Evolutionary conservation across 2,888 invertebrate species (phyloP).

Genomic region (Quadriops clusia): DNA sequence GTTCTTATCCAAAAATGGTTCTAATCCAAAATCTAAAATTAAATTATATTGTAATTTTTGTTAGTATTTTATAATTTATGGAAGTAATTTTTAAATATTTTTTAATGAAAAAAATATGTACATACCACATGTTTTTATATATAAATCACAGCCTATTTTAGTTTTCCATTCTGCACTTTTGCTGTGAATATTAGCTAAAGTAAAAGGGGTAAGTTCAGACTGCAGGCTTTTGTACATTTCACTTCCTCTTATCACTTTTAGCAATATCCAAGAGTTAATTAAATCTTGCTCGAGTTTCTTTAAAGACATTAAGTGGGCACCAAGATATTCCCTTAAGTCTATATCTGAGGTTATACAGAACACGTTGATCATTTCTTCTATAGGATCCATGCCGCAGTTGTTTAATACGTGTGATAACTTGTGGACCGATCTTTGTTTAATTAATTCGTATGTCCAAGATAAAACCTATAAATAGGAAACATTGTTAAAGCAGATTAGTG

Average conservation of each 20-base stretch:
- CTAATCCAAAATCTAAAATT: constrained; percentile 42
- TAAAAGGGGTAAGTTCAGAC: no score
- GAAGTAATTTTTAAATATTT: background rate
- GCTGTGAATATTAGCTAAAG: constrained; percentile 11
- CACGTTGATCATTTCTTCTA: constrained; percentile 43
- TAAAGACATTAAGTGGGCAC: constrained; percentile 49
- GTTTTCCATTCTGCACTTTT: constrained; percentile 40
- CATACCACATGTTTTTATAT: constrained; percentile 47
- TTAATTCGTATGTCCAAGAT: constrained; percentile 49
- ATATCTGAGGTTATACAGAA: constrained; percentile 48
- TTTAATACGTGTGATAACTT: constrained; percentile 52
- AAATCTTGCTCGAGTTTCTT: constrained; percentile 30
- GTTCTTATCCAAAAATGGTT: constrained; percentile 40
- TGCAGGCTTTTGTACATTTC: no score
- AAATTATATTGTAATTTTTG: constrained; percentile 6
- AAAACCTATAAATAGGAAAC: no score
- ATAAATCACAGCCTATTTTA: constrained; percentile 44
- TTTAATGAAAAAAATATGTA: constrained; percentile 8
- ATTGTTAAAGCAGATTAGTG: no score
- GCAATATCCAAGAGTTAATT: constrained; percentile 35
- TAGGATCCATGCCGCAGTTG: constrained; percentile 49
- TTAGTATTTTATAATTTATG: background rate
- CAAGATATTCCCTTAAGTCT: constrained; percentile 51
- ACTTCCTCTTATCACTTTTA: constrained; percentile 25
- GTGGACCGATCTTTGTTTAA: no score